Conservation (phyloP, 2,113 vertebrate genomes). For the Pseudopipra pipra region DNA sequence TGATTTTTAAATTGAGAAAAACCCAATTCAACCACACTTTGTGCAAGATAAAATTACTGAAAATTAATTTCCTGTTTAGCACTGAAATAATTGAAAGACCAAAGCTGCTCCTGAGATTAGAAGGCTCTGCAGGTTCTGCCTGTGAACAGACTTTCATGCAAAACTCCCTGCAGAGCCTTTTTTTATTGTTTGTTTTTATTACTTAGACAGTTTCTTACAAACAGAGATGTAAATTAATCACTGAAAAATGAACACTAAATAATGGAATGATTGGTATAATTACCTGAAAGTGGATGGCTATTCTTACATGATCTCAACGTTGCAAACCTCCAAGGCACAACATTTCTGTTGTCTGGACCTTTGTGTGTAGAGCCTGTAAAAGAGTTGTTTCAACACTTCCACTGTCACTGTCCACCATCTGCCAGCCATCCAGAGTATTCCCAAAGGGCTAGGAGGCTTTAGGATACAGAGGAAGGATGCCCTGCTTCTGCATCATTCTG, state of each 20-base stretch:
- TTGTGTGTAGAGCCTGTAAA: neutral
- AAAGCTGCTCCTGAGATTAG: neutral
- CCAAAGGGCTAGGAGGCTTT: neutral
- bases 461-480: neutral
- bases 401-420: neutral
- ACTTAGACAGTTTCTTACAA: neutral
- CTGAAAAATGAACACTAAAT: neutral
- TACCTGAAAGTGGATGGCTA: neutral
- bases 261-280: neutral
- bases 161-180: neutral
- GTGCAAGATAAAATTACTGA: constrained; percentile 15
- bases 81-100: constrained; percentile 16
- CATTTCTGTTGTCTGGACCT: neutral
- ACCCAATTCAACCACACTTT: neutral
- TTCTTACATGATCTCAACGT: neutral
- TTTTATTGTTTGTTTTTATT: neutral
- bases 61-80: constrained; percentile 38
- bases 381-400: neutral
- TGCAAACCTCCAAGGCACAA: neutral
- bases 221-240: neutral
- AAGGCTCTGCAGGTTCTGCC: neutral
- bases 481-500: neutral
- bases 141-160: neutral
- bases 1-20: neutral
- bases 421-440: neutral